phyloP scores from a whole-genome alignment of 2,113 vertebrate genomes.

The Odocoileus hemionus region DNA sequence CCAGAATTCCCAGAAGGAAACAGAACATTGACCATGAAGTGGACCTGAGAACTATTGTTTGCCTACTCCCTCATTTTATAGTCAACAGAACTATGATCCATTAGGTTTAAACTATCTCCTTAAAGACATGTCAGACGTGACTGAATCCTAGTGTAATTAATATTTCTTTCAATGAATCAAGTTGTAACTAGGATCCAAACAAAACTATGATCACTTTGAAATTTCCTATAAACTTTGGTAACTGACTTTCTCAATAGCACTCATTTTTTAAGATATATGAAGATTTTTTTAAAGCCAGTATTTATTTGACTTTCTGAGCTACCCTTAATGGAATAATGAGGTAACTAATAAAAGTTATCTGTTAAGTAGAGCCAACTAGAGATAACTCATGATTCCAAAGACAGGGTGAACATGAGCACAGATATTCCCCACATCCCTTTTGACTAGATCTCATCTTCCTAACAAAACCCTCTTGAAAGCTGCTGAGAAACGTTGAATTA shows the following conservation, averaged over 20 bases:
- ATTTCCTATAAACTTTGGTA: not conserved
- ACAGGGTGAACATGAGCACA: not conserved
- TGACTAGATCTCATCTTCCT: not conserved
- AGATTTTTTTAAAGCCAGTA: not conserved
- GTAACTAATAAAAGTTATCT: not conserved
- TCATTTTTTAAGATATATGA: not conserved
- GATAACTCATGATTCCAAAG: not conserved
- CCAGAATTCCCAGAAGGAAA: slow-evolving; percentile 20
- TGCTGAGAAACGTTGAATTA: not conserved
- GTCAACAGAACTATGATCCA: not conserved
- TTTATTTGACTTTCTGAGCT: not conserved
- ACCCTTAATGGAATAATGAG: not conserved
- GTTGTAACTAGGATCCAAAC: not conserved
- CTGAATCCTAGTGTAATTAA: not conserved
- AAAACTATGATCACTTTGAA: not conserved
- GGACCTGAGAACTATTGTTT: not conserved
- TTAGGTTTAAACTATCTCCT: not conserved
- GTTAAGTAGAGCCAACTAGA: not conserved
- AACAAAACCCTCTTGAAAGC: not conserved
- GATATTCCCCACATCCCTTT: not conserved
- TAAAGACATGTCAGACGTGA: not conserved
- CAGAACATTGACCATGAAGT: not conserved
- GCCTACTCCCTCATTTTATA: not conserved
- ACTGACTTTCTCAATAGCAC: not conserved
- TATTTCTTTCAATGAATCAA: not conserved